Percentiles rank a stretch among this genome's conserved stretches.
These are phyloP conservation scores for Cerastis leucographa DNA, from an alignment of 2,888 invertebrate species.

Conservation along the genomic window DNA sequence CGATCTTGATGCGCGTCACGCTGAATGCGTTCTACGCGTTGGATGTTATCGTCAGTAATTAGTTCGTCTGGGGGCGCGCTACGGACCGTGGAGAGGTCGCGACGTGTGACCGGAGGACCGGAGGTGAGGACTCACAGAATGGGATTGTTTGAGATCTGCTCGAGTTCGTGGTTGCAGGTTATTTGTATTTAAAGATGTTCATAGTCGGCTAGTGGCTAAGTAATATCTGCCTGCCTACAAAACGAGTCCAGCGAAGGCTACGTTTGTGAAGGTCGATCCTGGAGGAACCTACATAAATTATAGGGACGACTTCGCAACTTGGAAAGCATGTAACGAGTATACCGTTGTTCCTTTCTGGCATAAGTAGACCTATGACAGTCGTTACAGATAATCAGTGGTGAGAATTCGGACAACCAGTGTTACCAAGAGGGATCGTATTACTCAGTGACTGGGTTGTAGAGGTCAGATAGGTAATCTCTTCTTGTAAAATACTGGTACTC, in stretches of 20 bases:
- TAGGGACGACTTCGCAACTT: not conserved
- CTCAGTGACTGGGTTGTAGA: not conserved
- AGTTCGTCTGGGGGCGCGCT: slow-evolving; percentile 77
- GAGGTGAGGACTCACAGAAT: slow-evolving; percentile 40
- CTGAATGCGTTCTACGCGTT: slow-evolving; percentile 64
- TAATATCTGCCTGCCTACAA: not conserved
- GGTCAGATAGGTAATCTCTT: not conserved
- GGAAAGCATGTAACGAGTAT: not conserved
- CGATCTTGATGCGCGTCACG: slow-evolving; percentile 77
- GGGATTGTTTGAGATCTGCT: slow-evolving; percentile 18
- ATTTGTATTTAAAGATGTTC: not conserved
- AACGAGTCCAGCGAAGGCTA: not conserved
- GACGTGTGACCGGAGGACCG: slow-evolving; percentile 51
- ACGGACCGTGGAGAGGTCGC: slow-evolving; percentile 75
- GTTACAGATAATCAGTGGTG: not conserved
- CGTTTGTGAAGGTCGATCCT: not conserved
- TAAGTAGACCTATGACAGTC: not conserved
- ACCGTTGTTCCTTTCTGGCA: not conserved
- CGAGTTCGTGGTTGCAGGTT: not conserved
- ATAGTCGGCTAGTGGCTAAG: not conserved
- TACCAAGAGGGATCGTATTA: not conserved
- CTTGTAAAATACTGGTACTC: not conserved
- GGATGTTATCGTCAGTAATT: slow-evolving; percentile 77
- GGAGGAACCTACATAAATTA: not conserved
- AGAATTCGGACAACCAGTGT: not conserved